Percentiles rank a stretch among this genome's conserved stretches.
phyloP scores from a whole-genome alignment of 1,140 invertebrate species.

The Penaeus vannamei region DNA sequence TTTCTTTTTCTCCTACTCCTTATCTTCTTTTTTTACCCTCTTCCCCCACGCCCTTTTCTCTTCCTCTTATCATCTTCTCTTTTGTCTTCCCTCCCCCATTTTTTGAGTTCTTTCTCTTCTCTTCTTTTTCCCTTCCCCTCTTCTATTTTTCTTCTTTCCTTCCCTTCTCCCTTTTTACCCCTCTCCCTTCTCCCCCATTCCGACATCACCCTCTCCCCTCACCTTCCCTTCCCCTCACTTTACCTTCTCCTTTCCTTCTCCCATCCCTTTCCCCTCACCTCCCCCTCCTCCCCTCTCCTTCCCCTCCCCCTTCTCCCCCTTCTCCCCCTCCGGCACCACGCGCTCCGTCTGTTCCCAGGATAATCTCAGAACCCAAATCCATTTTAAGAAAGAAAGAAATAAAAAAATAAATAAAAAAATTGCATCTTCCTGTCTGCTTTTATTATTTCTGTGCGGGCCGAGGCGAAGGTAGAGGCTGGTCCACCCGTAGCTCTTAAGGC shows the following conservation, averaged over 20 bases:
- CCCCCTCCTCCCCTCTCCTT: no score
- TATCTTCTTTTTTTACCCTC: neutral
- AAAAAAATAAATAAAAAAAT: slow-evolving; percentile 30
- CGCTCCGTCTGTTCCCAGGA: neutral
- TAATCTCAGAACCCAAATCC: neutral
- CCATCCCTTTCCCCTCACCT: neutral
- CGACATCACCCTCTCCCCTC: no score
- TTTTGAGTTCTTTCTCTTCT: neutral
- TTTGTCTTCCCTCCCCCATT: neutral
- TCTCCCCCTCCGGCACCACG: neutral
- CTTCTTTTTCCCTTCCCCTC: no score
- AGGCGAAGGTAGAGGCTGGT: slow-evolving; percentile 20
- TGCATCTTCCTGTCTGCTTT: slow-evolving; percentile 51
- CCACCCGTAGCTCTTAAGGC: neutral
- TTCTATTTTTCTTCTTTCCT: neutral
- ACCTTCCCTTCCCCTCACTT: no score
- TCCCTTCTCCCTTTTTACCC: neutral
- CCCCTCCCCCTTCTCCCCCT: neutral
- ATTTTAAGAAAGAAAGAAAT: slow-evolving; percentile 9
- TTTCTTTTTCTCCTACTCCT: neutral
- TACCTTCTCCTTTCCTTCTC: neutral
- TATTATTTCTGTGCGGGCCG: slow-evolving; percentile 41
- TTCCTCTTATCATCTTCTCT: neutral
- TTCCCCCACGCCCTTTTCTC: neutral
- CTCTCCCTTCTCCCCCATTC: neutral